Base-by-base conservation (phyloP, 2,888 invertebrate species). In the Cheilosia vernalis region DNA sequence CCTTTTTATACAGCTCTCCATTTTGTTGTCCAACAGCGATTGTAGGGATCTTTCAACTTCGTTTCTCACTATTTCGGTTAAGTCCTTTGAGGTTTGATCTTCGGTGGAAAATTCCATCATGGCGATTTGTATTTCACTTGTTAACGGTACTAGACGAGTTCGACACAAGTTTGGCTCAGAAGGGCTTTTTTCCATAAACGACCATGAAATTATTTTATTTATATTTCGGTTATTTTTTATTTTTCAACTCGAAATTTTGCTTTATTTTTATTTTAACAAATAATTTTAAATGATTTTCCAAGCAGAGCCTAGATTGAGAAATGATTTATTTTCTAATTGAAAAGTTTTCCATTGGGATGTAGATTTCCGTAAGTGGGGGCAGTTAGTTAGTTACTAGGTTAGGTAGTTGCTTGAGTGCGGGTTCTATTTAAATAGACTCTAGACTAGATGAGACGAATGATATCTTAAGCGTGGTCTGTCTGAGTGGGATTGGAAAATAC, bases 161-260 rank as follows among this genome's bases (percentile, higher is more conserved):
- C 21, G 47, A 37, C 17, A 30, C 24, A 40, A 17, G 6, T 7
- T 69, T 51, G 47, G 2, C 30, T 58, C 13, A 69, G 81, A 63
- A 47, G n/a, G 47, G 33, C 33, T 79, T n/a, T 53, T 84, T 84
- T 84, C 83, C 83, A 84, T 84, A 84, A 74, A 79, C 19, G 47
- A 67, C 21, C 9, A 37, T 15, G 37, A 7, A 33, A 40, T 33
- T 49, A 21, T 61, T 66, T 61, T 61, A 37, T 6, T 21, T 15
- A 44, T 15, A 4, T 55, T 53, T 69, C 42, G 44, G 27, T 37
- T 30, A 2, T 24, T 58, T 27, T 58, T 27, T 27, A 27, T 27
- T 27, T 49, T 27, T 61, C 33, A 21, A 79, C 74, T 64, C 10
- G 40, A 53, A 78, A 83, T 83, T 83, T 83, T 27, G 9, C 24